Evolutionary conservation across 2,888 invertebrate genomes (phyloP).

Genomic region (Pammene aurita): DNA sequence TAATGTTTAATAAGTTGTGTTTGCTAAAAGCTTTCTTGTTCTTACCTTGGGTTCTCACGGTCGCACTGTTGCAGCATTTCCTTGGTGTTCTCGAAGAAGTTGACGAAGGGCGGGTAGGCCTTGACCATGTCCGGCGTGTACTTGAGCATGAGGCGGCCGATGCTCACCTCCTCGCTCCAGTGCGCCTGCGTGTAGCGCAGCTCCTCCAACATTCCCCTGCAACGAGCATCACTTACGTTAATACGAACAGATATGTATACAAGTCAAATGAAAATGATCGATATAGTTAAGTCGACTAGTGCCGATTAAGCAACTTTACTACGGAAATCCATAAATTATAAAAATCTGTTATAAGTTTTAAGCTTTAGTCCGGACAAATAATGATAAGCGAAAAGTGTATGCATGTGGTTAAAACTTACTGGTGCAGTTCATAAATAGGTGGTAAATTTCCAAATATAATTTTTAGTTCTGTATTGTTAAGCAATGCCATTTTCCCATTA

Average conservation of each 20-base stretch:
- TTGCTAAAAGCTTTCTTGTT: neutral
- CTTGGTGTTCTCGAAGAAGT: constrained; percentile 98
- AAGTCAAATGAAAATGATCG: too few relatives aligned
- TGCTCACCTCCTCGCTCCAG: constrained; percentile 94
- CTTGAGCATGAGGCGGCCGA: constrained; percentile 94
- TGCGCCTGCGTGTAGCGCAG: constrained; percentile 86
- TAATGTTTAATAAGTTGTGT: neutral
- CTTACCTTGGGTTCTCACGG: constrained; percentile 91
- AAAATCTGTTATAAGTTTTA: too few relatives aligned
- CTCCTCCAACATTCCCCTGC: constrained; percentile 85
- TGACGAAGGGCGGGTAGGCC: constrained; percentile 98
- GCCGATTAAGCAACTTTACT: too few relatives aligned
- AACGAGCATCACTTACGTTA: neutral
- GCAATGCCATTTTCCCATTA: constrained; percentile 86
- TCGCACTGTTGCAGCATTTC: constrained; percentile 96
- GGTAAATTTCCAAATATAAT: constrained; percentile 98
- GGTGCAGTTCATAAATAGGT: constrained; percentile 96
- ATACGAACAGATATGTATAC: neutral
- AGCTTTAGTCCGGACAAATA: too few relatives aligned
- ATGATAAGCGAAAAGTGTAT: too few relatives aligned
- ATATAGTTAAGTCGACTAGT: too few relatives aligned
- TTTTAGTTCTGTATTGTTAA: constrained; percentile 96
- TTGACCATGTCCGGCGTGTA: constrained; percentile 94
- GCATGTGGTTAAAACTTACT: constrained; percentile 73
- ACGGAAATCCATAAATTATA: too few relatives aligned